A percentile compares a stretch with the other conserved stretches of the same genome.
Evolutionary conservation across 2,888 invertebrate genomes (phyloP).

Genomic region (Ischnus inquisitorius): DNA sequence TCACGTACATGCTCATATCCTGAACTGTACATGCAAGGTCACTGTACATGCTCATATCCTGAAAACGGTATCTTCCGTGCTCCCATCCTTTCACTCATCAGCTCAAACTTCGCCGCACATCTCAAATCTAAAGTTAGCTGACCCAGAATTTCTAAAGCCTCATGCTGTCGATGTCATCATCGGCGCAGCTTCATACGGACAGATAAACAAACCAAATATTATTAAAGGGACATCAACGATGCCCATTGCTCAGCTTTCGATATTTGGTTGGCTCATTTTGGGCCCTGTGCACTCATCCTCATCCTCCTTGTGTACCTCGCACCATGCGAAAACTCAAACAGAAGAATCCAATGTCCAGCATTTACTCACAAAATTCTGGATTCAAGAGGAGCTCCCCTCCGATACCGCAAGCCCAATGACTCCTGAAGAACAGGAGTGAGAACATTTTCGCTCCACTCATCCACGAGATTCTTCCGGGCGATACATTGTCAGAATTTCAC

Average conservation of each 20-base stretch:
- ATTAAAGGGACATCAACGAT: slow-evolving; percentile 40
- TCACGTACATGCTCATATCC: too few species aligned
- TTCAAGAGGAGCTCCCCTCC: slow-evolving; percentile 22
- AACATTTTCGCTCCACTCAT: slow-evolving; percentile 1
- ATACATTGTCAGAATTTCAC: not conserved
- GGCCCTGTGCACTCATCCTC: slow-evolving; percentile 27
- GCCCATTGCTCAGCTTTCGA: slow-evolving; percentile 58
- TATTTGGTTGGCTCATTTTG: slow-evolving; percentile 57
- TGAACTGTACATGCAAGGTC: too few species aligned
- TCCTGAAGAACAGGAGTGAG: slow-evolving; percentile 13
- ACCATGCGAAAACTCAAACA: not conserved
- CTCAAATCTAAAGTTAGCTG: slow-evolving; percentile 45
- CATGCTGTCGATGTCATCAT: slow-evolving; percentile 63
- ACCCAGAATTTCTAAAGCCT: slow-evolving; percentile 56
- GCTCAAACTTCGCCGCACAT: slow-evolving; percentile 50
- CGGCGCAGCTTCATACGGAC: slow-evolving; percentile 66
- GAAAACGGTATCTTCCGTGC: not conserved
- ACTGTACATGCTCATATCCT: too few species aligned
- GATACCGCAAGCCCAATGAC: not conserved
- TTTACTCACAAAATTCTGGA: slow-evolving; percentile 29
- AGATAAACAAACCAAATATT: too few species aligned
- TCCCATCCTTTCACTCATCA: not conserved
- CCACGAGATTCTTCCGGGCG: not conserved
- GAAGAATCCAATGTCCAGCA: not conserved
- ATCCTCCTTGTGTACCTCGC: not conserved